A percentile compares a stretch with the other conserved stretches of the same genome.
phyloP scores from a whole-genome alignment of 2,113 vertebrate genomes.

The Cyprinodon variegatus region DNA sequence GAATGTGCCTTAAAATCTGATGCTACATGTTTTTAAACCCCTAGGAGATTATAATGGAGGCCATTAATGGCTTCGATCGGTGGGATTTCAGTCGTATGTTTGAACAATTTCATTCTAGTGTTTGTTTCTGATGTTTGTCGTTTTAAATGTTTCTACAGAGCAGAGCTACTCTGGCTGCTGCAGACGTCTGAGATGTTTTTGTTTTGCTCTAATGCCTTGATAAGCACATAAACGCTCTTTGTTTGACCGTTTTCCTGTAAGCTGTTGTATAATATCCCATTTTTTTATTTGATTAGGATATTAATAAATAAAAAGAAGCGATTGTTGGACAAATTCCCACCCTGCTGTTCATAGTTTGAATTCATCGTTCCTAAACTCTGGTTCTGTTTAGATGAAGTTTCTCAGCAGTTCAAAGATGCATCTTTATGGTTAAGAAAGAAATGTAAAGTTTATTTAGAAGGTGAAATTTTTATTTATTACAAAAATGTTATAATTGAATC shows the following conservation, averaged over 20 bases:
- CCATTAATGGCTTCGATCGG: too few relatives aligned
- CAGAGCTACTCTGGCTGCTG: not conserved
- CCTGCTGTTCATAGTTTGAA: not conserved
- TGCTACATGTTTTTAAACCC: not conserved
- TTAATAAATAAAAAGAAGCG: slow-evolving; percentile 26
- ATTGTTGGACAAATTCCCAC: not conserved
- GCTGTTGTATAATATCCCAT: not conserved
- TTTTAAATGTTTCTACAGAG: not conserved
- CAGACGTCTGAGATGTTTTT: not conserved
- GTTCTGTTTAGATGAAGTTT: not conserved
- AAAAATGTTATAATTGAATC: not conserved
- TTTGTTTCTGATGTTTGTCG: not conserved
- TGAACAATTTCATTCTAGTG: not conserved
- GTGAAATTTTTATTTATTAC: not conserved
- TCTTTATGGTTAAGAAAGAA: not conserved
- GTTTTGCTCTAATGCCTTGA: slow-evolving; percentile 13
- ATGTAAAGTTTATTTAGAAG: not conserved
- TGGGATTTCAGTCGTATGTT: not conserved
- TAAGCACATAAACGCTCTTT: not conserved
- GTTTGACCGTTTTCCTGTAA: not conserved
- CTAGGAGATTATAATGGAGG: too few relatives aligned
- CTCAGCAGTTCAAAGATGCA: not conserved
- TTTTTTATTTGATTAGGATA: slow-evolving; percentile 24
- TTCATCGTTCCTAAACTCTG: not conserved
- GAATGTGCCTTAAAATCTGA: slow-evolving; percentile 51